phyloP scores from a whole-genome alignment of 2,113 vertebrate genomes.

The Promerops cafer region DNA sequence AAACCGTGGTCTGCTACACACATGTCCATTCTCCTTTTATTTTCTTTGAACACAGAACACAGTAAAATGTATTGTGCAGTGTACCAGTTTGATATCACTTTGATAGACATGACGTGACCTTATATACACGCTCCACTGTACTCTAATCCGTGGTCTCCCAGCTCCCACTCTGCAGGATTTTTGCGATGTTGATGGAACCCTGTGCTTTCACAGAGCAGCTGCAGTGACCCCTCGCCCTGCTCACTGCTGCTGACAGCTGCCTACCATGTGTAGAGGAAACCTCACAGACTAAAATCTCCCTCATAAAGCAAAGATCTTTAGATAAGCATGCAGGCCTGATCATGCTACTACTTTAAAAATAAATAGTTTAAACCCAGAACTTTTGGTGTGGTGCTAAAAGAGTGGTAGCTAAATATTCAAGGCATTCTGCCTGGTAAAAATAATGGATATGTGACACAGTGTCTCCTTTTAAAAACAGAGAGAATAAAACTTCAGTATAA shows the following conservation, averaged over 20 bases:
- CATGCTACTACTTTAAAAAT: conserved; percentile 65
- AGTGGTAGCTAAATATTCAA: not conserved
- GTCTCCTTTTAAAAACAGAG: conserved; percentile 30
- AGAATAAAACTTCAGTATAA: conserved; percentile 14
- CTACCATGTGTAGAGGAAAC: conserved; percentile 79
- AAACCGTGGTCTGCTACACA: conserved; percentile 64
- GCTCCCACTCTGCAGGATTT: conserved; percentile 77
- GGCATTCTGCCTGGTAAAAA: conserved; percentile 19
- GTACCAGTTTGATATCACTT: conserved; percentile 66
- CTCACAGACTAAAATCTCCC: conserved; percentile 72
- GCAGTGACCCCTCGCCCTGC: conserved; percentile 69
- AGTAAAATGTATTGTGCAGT: conserved; percentile 71
- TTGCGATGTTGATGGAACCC: conserved; percentile 80
- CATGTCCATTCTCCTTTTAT: conserved; percentile 64
- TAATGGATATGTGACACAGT: not conserved
- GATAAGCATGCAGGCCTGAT: conserved; percentile 69
- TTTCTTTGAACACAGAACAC: conserved; percentile 71
- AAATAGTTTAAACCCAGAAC: conserved; percentile 51
- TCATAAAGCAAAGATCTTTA: conserved; percentile 66
- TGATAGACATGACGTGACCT: conserved; percentile 77
- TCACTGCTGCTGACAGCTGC: conserved; percentile 80
- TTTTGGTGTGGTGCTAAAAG: conserved; percentile 2
- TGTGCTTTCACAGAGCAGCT: conserved; percentile 75
- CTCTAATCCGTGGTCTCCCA: conserved; percentile 73
- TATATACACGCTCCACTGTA: conserved; percentile 68